phyloP scores from a whole-genome alignment of 2,797 vertebrate species.

The Fistularia tabacaria region DNA sequence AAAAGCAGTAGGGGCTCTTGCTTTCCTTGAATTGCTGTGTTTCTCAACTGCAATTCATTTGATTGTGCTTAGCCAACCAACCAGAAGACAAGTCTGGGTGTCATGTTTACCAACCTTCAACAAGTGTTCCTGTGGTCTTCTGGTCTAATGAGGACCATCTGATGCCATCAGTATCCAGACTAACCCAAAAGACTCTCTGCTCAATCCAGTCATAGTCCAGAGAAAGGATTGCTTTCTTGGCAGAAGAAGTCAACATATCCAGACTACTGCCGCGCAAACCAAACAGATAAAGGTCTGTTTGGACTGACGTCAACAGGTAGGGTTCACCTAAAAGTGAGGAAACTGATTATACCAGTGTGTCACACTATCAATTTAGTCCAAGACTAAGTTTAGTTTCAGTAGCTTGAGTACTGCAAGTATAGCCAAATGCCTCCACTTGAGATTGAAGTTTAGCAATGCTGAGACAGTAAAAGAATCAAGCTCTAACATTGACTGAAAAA shows the following conservation, averaged over 20 bases:
- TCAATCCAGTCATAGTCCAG: conserved; percentile 86
- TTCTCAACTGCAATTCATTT: not conserved
- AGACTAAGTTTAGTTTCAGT: too few relatives aligned
- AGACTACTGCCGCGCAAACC: conserved; percentile 77
- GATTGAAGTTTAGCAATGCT: too few relatives aligned
- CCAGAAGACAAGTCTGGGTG: conserved; percentile 69
- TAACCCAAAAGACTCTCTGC: conserved; percentile 85
- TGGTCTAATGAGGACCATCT: conserved; percentile 81
- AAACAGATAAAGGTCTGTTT: conserved; percentile 77
- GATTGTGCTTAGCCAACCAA: too few relatives aligned
- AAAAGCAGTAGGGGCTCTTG: not conserved
- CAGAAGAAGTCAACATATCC: conserved; percentile 70
- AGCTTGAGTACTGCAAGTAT: too few relatives aligned
- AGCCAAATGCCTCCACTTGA: too few relatives aligned
- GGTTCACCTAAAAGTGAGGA: conserved; percentile 73
- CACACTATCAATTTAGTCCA: too few relatives aligned
- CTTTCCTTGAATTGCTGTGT: not conserved
- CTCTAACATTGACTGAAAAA: too few relatives aligned
- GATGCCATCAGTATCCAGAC: conserved; percentile 78
- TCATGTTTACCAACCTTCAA: conserved; percentile 75
- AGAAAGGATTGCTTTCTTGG: conserved; percentile 76
- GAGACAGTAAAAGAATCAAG: too few relatives aligned
- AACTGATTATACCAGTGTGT: not conserved
- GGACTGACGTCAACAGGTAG: conserved; percentile 76
- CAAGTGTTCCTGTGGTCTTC: conserved; percentile 77